Conservation (phyloP, 2,113 vertebrate species). For the Microtus oregoni region DNA sequence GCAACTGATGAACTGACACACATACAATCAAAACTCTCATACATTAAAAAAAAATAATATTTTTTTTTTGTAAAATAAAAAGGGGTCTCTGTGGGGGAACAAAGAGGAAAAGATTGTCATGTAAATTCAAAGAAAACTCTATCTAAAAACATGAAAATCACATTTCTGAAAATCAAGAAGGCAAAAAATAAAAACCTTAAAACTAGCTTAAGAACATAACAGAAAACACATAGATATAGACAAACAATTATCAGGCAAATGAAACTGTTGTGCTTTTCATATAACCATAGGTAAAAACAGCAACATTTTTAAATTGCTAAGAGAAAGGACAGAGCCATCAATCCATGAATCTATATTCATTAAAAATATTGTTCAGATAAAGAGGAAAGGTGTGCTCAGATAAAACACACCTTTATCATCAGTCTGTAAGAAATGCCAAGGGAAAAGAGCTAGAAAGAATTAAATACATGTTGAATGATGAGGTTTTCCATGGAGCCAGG, state of each 20-base stretch:
- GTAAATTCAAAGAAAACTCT: background rate
- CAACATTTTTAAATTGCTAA: background rate
- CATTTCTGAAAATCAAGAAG: background rate
- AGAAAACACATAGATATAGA: background rate
- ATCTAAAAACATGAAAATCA: background rate
- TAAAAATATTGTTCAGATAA: constrained; percentile 29
- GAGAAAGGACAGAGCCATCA: background rate
- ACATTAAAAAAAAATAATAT: background rate
- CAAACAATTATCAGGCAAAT: background rate
- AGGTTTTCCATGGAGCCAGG: background rate
- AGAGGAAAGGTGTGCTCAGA: background rate
- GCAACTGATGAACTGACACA: background rate
- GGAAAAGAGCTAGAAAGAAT: constrained; percentile 1
- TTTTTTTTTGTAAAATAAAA: background rate
- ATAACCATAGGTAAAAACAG: background rate
- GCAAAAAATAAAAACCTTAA: background rate
- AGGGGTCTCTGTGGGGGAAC: background rate
- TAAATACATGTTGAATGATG: background rate
- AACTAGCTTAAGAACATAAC: background rate
- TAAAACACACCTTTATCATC: background rate
- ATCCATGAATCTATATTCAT: background rate
- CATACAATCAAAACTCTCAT: background rate
- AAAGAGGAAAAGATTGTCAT: background rate
- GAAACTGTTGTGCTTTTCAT: background rate
- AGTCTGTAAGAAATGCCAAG: background rate